Base-by-base conservation (phyloP, 2,888 invertebrate genomes). In the Cosmopolites sordidus region DNA sequence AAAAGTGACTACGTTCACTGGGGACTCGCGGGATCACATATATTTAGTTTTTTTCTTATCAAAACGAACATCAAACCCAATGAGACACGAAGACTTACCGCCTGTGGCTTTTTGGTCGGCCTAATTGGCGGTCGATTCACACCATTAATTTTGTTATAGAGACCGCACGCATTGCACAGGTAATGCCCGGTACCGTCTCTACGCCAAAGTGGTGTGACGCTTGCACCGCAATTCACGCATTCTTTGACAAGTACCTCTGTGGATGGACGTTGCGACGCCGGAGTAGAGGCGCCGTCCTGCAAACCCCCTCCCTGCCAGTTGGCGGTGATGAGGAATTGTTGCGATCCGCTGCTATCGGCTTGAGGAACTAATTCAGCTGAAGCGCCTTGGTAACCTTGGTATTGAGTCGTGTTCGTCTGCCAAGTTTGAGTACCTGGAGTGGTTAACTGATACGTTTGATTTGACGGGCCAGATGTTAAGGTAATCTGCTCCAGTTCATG, bases 101-200 rank as follows among this genome's bases (percentile, higher is more conserved):
- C 79, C 69, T 79, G 80, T 51, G 81, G 80, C 72, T 84, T 84
- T 63, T 82, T 78, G 69, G 82, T 81, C 67, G 83, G 82, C 48
- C 82, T 79, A 69, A 88, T 84, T 56, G 85, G 78, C 53, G 90
- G 90, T 60, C 92, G 79, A 76, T 89, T 90, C 71, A 88, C 79
- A 63, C 82, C 81, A 72, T 83, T 82, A 74, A 80, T 82, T 70
- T 81, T 78, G 68, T 74, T 77, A 69, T 79, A 81, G 43, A 79
- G 71, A 29, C 79, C 83, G 71, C 94, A 93, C 43, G 90, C 89
- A 74, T 91, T 91, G 76, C 93, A 93, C 59, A 91, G 79, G 69
- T 89, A 90, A 72, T 91, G 88, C 8, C 91, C 91, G 29, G 88
- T 87, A 54, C 87, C 88, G 73, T 93, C 92, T 61, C 91, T 79